These are phyloP conservation scores for Chinchilla lanigera DNA, from an alignment of 2,113 vertebrate species.

Conservation along the genomic window DNA sequence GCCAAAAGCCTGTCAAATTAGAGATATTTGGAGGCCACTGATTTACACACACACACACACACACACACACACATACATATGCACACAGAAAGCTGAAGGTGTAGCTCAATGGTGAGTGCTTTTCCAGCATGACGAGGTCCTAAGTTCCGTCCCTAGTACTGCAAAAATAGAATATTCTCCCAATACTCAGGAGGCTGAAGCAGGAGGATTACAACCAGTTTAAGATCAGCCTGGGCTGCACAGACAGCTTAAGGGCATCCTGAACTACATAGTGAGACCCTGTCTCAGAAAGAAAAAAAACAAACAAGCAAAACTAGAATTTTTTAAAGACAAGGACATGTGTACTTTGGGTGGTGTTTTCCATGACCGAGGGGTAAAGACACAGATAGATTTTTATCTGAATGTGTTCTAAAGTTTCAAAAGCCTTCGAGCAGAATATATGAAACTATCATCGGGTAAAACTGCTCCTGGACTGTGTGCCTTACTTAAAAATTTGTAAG, in stretches of 20 bases:
- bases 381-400: background rate
- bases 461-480: background rate
- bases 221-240: background rate
- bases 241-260: too few relatives aligned
- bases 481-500: too few relatives aligned
- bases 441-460: background rate
- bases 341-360: background rate
- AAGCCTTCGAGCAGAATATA: background rate
- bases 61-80: too few relatives aligned
- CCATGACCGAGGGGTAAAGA: background rate
- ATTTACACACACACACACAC: too few relatives aligned
- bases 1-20: too few relatives aligned
- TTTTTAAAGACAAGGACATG: background rate
- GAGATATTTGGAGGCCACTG: too few relatives aligned
- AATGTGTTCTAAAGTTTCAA: background rate
- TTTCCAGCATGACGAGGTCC: too few relatives aligned
- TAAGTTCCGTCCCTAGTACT: too few relatives aligned
- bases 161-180: too few relatives aligned
- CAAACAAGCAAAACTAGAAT: too few relatives aligned
- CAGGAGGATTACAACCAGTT: background rate
- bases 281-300: background rate
- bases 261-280: background rate
- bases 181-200: background rate
- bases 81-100: too few relatives aligned
- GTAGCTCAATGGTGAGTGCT: too few relatives aligned